Percentiles rank a stretch among this genome's conserved stretches.
Evolutionary conservation across 2,113 vertebrate species (phyloP).

Genomic region (Coryphaenoides rupestris): DNA sequence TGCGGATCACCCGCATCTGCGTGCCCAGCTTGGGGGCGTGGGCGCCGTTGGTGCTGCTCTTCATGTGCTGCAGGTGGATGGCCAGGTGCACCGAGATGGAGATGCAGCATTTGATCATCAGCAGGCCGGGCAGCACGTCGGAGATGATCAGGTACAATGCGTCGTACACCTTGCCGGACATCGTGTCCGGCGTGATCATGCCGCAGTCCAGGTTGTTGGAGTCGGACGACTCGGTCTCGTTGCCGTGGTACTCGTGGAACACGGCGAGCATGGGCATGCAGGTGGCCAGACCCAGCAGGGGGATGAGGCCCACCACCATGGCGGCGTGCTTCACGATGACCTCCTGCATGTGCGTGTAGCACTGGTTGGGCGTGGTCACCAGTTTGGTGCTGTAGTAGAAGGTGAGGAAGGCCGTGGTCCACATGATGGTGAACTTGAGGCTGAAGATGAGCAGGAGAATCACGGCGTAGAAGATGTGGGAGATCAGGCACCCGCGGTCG

Average conservation of each 20-base stretch:
- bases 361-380: conserved; percentile 61
- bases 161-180: conserved; percentile 37
- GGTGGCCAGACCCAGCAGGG: conserved; percentile 48
- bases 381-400: conserved; percentile 77
- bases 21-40: conserved; percentile 66
- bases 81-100: conserved; percentile 70
- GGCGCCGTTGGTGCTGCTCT: conserved; percentile 62
- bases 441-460: conserved; percentile 53
- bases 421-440: conserved; percentile 70
- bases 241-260: conserved; percentile 30
- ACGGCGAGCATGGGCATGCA: conserved; percentile 56
- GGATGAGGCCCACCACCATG: conserved; percentile 50
- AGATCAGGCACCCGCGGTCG: conserved; percentile 46
- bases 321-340: conserved; percentile 63
- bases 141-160: conserved; percentile 52
- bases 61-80: conserved; percentile 70
- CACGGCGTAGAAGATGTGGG: conserved; percentile 24
- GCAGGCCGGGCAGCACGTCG: conserved; percentile 63
- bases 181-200: conserved; percentile 27
- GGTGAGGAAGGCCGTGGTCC: conserved; percentile 69
- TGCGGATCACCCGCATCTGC: conserved; percentile 71
- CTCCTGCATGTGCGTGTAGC: conserved; percentile 63
- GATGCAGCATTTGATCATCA: conserved; percentile 73
- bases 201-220: conserved; percentile 47
- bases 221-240: conserved; percentile 12